Evolutionary conservation across 2,888 invertebrate genomes (phyloP), one percentile per base, ranked within the genome.

Genomic region (Meliscaeva auricollis): DNA sequence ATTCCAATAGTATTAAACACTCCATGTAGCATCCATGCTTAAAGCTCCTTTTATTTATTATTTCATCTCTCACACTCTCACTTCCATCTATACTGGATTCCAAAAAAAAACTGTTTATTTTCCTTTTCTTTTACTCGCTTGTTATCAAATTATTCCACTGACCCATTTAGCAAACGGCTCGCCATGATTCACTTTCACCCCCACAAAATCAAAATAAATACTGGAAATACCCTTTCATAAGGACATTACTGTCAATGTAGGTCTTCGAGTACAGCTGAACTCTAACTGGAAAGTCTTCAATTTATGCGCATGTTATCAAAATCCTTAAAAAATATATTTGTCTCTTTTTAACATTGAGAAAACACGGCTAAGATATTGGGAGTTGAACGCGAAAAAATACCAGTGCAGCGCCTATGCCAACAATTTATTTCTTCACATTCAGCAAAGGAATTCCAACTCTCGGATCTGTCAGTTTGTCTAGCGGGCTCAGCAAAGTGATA

Each of bases 201-300:
- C 72, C 79, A 54, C 68, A 13, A 41, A 68, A 69, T 17, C 13
- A 81, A 73, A 26, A 26, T 26, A 26, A 26, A 69, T 74, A 72
- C 62, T 85, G 85, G 81, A 85, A 64, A 77, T 81, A 85, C 64
- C 85, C 85, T 81, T 81, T 85, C 76, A 76, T 85, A 85, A 85
- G 85, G 85, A 85, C 81, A 77, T 80, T 69, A 77, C 81, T 85
- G 81, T 85, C 85, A 85, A 81, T 85, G 85, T 85, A 85, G 81
- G 81, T 85, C 85, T 76, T 58, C 38, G 73, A 69, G 76, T 85
- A 85, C 85, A 85, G 68, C 69, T 81, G 85, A 85, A 85, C 85
- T 85, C 73, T 75, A 15, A 60, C 69, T 85, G 85, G 85, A 85
- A 85, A 7, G 13, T 58, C 46, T 44, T 30, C 22, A 68, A 22